These are phyloP conservation scores for Nycticorax nycticorax DNA, from an alignment of 2,113 vertebrate genomes.

Conservation along the genomic window DNA sequence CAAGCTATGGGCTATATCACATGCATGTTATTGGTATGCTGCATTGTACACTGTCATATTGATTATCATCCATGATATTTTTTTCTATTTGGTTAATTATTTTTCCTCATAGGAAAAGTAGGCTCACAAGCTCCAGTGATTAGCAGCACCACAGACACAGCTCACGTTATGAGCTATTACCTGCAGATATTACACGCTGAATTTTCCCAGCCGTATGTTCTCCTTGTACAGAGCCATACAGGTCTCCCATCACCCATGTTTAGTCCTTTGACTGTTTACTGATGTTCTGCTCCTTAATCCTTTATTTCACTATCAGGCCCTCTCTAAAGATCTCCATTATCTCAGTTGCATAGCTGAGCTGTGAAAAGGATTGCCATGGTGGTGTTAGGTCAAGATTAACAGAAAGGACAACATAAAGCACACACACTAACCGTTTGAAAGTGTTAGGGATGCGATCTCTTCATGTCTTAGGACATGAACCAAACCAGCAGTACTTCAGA, in stretches of 20 bases:
- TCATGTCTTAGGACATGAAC: not conserved
- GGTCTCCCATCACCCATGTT: not conserved
- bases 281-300: not conserved
- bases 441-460: not conserved
- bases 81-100: not conserved
- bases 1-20: not conserved
- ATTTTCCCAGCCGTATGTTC: not conserved
- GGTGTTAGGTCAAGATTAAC: not conserved
- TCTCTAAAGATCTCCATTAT: not conserved
- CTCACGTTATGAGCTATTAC: not conserved
- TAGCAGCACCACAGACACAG: not conserved
- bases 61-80: not conserved
- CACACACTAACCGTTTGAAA: not conserved
- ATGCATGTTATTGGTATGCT: not conserved
- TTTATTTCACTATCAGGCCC: not conserved
- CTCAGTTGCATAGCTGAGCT: not conserved
- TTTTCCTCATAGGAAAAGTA: not conserved
- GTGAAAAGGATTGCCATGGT: not conserved
- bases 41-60: not conserved
- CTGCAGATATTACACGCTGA: not conserved
- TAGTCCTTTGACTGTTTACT: not conserved
- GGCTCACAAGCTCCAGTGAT: not conserved
- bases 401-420: not conserved
- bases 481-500: not conserved
- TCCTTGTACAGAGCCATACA: not conserved